A percentile compares a stretch with the other conserved stretches of the same genome.
Conservation (phyloP, 2,113 vertebrate species). For the Percopsis transmontana region DNA sequence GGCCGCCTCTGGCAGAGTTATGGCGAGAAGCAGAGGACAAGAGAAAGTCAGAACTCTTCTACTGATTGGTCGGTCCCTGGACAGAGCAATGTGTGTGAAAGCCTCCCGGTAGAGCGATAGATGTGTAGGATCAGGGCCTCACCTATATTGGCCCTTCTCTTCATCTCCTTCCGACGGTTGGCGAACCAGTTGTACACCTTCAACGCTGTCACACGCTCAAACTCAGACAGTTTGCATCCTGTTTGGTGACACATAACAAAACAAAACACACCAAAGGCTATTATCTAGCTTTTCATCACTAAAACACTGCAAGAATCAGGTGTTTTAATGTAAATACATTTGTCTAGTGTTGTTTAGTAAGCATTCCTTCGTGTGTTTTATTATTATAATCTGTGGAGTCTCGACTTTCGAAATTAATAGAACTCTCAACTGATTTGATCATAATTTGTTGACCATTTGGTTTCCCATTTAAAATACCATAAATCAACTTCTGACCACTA, state of each 20-base stretch:
- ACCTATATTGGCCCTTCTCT: conserved; percentile 85
- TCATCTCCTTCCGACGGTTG: conserved; percentile 85
- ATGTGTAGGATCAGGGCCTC: conserved; percentile 17
- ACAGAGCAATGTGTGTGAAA: neutral
- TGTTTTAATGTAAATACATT: neutral
- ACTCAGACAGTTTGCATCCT: conserved; percentile 84
- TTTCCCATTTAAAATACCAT: too few relatives aligned
- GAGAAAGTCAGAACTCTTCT: neutral
- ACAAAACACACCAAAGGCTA: neutral
- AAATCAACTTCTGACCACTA: too few relatives aligned
- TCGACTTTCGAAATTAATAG: too few relatives aligned
- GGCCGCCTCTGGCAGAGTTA: conserved; percentile 77
- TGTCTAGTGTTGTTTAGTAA: neutral
- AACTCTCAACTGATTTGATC: too few relatives aligned
- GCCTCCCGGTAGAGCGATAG: neutral
- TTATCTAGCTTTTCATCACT: neutral
- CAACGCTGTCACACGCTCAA: conserved; percentile 82
- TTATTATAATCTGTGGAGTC: too few relatives aligned
- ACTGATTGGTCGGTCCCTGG: neutral
- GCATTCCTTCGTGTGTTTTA: neutral
- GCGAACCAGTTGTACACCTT: conserved; percentile 88
- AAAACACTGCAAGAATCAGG: neutral
- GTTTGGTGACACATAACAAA: neutral
- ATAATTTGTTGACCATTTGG: too few relatives aligned
- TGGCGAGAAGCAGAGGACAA: neutral